These are phyloP conservation scores for Phorcus lineatus DNA, from an alignment of 2,888 invertebrate genomes.

Conservation along the genomic window DNA sequence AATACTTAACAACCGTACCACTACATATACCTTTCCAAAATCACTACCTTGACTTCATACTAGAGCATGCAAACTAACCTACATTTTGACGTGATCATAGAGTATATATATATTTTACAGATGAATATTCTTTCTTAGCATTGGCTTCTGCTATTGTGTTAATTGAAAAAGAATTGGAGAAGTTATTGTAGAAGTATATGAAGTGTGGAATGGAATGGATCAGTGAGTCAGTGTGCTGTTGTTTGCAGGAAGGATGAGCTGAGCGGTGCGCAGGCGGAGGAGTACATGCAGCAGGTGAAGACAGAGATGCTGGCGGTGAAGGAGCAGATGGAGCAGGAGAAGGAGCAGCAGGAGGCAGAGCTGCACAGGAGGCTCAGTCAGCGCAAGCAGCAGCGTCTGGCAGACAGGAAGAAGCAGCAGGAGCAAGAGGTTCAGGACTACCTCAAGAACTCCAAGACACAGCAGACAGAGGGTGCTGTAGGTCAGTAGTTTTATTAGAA, in stretches of 20 bases:
- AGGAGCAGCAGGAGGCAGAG: slow-evolving; percentile 58
- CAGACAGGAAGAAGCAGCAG: slow-evolving; percentile 63
- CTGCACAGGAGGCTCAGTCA: slow-evolving; percentile 66
- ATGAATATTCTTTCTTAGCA: background rate
- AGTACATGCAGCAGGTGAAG: slow-evolving; percentile 59
- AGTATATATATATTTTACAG: background rate
- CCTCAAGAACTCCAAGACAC: slow-evolving; percentile 54
- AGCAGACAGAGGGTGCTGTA: slow-evolving; percentile 64
- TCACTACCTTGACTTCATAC: too few relatives aligned
- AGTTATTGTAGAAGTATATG: too few relatives aligned
- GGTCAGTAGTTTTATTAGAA: too few relatives aligned
- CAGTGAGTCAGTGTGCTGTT: background rate
- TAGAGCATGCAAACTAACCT: too few relatives aligned
- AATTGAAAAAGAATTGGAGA: too few relatives aligned
- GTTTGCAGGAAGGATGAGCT: slow-evolving; percentile 47
- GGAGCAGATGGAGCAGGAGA: slow-evolving; percentile 62
- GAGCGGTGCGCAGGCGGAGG: slow-evolving; percentile 52
- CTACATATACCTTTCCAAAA: too few relatives aligned
- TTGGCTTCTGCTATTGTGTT: too few relatives aligned
- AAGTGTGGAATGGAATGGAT: too few relatives aligned
- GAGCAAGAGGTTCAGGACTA: slow-evolving; percentile 58
- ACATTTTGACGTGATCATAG: too few relatives aligned
- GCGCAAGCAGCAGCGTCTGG: slow-evolving; percentile 58
- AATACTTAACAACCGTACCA: too few relatives aligned
- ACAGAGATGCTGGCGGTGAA: slow-evolving; percentile 60